Percentiles rank a stretch among this genome's conserved stretches.
Evolutionary conservation across 2,113 vertebrate species (phyloP).

Genomic region (Crotalus helleri): DNA sequence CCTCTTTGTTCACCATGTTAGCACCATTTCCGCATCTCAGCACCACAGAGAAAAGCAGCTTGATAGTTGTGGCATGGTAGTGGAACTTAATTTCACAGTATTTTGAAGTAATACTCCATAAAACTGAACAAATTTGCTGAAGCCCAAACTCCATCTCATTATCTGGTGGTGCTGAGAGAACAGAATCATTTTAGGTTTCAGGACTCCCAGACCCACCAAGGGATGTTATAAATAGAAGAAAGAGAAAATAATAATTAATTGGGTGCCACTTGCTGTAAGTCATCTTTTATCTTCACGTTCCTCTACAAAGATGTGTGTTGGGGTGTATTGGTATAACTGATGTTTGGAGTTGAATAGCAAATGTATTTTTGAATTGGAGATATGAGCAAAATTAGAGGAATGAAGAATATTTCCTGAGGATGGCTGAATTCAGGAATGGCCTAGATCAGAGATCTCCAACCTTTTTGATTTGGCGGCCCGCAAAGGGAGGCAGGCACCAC

Average conservation of each 20-base stretch:
- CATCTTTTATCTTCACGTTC: constrained; percentile 44
- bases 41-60: constrained; percentile 36
- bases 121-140: constrained; percentile 55
- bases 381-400: neutral
- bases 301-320: neutral
- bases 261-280: constrained; percentile 57
- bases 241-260: constrained; percentile 56
- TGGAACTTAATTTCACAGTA: constrained; percentile 57
- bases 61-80: constrained; percentile 47
- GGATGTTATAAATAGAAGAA: constrained; percentile 47
- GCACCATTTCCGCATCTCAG: constrained; percentile 39
- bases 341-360: neutral
- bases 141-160: constrained; percentile 58
- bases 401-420: neutral
- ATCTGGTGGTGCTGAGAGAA: constrained; percentile 40
- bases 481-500: no score
- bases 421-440: neutral
- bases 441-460: neutral
- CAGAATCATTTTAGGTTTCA: constrained; percentile 38
- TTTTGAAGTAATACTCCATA: constrained; percentile 49
- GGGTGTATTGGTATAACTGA: neutral
- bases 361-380: neutral
- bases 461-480: no score
- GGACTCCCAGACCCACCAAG: neutral
- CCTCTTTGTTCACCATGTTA: constrained; percentile 11